Base-by-base conservation (phyloP, 2,113 vertebrate species). In the Phylloscopus trochilus region DNA sequence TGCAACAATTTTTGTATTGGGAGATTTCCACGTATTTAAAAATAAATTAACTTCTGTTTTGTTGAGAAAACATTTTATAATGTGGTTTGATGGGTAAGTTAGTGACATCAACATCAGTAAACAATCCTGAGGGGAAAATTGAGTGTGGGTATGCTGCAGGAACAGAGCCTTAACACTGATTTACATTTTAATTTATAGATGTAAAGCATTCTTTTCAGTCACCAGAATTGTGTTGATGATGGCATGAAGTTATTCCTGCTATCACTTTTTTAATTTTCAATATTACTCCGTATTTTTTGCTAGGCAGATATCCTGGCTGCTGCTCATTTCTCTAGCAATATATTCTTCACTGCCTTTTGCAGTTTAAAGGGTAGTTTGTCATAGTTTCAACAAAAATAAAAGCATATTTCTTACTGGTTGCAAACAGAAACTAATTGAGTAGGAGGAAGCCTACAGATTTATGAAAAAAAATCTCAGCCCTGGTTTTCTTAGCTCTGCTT, bases 361-460 rank as follows among this genome's bases (percentile, higher is more conserved):
- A 30, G 30, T 75, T 92, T 68, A 39, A 84, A 59, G 44, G 23
- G 39, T 53, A 26, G 30, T 78, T 84, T 78, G 52, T 83, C 52
- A 13, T 59, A 41, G 84, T 95, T 95, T 27, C 56, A 69, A 13
- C 31, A 74, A 62, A 39, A 95, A 89, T 70, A 74, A 91, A 75
- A 84, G 33, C 82, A 24, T 44, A 15, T 86, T 93, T 95, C 79
- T 51, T 80, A 10, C 72, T 51, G 72, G 28, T 37, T 69, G 58
- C 75, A 86, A 94, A 92, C 82, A 94, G 88, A 89, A 93, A 43
- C 59, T 73, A 69, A 94, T 70, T 69, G 90, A 94, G 82, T 58
- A 75, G 93, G 85, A 93, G 75, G 79, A 79, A 91, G 24, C 69
- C 82, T 89, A 66, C 39, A 75, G 83, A 87, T 78, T 51, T 15